phyloP scores from a whole-genome alignment of 2,113 vertebrate species.

The Peromyscus polionotus region DNA sequence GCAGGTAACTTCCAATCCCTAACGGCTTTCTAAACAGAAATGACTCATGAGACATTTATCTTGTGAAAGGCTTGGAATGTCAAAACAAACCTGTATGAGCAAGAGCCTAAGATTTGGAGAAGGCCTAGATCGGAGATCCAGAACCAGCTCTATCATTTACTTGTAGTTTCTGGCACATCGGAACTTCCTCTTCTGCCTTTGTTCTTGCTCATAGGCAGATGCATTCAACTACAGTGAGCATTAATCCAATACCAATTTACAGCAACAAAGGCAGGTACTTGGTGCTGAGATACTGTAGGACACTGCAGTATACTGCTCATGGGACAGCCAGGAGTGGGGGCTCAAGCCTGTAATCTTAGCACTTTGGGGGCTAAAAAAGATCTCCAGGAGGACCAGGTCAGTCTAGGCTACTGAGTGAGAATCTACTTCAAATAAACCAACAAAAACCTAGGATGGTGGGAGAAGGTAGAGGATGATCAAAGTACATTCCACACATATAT shows the following conservation, averaged over 20 bases:
- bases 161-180: background rate
- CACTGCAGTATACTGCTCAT: background rate
- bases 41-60: slow-evolving; percentile 67
- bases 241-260: background rate
- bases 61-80: slow-evolving; percentile 46
- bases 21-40: slow-evolving; percentile 68
- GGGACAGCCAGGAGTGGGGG: background rate
- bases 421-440: background rate
- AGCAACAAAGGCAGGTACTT: background rate
- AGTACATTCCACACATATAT: background rate
- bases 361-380: background rate
- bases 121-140: background rate
- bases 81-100: slow-evolving; percentile 33
- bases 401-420: background rate
- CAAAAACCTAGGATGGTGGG: background rate
- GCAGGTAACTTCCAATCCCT: slow-evolving; percentile 62
- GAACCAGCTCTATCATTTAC: background rate
- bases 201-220: background rate
- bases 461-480: background rate
- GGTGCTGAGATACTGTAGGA: background rate
- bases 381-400: background rate
- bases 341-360: background rate
- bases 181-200: slow-evolving; percentile 4
- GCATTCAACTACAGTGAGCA: background rate
- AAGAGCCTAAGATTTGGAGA: background rate